Evolutionary conservation across 2,113 vertebrate species (phyloP), one percentile per base, ranked within the genome.

Genomic region (Hyperopisus bebe): DNA sequence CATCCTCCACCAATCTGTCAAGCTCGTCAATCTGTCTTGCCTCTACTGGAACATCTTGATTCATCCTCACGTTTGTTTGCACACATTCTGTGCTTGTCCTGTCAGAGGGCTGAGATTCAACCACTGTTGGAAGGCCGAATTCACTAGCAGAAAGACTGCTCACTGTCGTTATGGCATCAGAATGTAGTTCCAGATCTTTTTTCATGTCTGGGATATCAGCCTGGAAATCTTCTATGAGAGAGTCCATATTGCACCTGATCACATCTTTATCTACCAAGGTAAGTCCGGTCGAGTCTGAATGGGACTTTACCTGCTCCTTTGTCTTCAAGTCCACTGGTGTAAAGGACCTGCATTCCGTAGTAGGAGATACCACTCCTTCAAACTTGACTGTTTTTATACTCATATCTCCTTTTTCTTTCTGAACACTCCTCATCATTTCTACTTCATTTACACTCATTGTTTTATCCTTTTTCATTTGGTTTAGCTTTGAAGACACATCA

Each of bases 281-380:
- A 46, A 46, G 80, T 47, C 42, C 42, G 27, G 44, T 85, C 80
- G 6, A 11, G 21, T 55, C 50, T 89, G 39, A 46, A 11, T 62
- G 2, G 17, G 87, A 88, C 24, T 2, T 9, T 39, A 87, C 2
- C 24, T 85, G 27, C 62, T 91, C 19, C 51, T 86, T 50, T 85
- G n/a, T 17, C 3, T 77, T 51, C 48, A 47, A 55, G 2, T 1
- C 10, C 82, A 77, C 88, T 55, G 46, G 85, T 9, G 44, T 5
- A 89, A 91, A 48, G 9, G 55, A 50, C 4, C 53, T 44, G 50
- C 48, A 8, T 35, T 46, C 84, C 88, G 83, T 39, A 39, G 21
- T 15, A 62, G 90, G 87, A 87, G 55, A 13, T n/a, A 35, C 1
- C 19, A 48, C 9, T 90, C 47, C 90, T 87, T 91, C 84, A 82